Evolutionary conservation across 2,797 vertebrate genomes (phyloP).

Genomic region (Leptoclinus maculatus): DNA sequence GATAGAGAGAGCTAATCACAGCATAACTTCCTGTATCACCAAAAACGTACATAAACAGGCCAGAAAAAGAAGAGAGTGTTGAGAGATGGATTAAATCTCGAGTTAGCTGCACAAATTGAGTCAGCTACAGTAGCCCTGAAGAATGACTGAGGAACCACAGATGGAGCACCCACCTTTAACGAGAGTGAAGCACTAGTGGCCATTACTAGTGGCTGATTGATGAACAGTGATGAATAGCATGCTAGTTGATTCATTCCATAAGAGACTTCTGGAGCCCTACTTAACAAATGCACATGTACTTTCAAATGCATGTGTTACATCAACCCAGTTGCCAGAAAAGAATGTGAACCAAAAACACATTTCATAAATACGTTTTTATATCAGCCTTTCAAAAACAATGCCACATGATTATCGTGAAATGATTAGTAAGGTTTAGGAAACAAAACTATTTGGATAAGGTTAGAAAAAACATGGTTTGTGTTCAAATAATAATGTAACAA

Average conservation of each 20-base stretch:
- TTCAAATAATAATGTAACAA: too few relatives aligned
- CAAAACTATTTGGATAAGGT: background rate
- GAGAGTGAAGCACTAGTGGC: background rate
- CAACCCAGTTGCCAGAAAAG: background rate
- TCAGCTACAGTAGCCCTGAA: constrained; percentile 27
- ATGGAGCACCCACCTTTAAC: background rate
- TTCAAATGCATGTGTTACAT: background rate
- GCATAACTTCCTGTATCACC: background rate
- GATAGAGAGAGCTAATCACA: constrained; percentile 1
- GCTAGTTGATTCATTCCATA: background rate
- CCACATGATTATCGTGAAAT: background rate
- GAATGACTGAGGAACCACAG: background rate
- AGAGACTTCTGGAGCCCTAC: background rate
- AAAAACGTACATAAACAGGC: background rate
- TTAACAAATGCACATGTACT: background rate
- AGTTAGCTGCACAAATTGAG: constrained; percentile 47
- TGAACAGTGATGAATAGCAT: background rate
- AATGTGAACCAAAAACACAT: background rate
- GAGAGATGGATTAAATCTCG: constrained; percentile 22
- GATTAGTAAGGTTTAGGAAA: background rate
- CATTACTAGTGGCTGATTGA: background rate
- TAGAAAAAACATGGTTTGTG: background rate
- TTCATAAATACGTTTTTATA: background rate
- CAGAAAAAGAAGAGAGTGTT: background rate
- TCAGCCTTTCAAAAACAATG: background rate